Base-by-base conservation (phyloP, 2,888 invertebrate species). In the Falcaria lacertinaria region DNA sequence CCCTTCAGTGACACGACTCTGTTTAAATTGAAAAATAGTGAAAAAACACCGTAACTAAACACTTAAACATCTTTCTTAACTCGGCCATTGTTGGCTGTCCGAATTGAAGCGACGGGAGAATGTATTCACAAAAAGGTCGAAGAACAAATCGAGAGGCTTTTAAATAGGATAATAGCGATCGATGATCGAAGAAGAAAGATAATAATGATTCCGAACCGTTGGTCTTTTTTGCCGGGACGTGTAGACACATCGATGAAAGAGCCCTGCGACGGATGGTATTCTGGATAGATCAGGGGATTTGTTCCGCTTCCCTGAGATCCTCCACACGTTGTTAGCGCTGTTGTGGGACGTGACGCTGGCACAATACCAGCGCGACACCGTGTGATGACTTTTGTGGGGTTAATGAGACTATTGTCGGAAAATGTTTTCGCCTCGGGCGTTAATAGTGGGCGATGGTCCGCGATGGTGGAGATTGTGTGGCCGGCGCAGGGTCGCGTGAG, bases 51-150 rank as follows among this genome's bases (percentile, higher is more conserved):
- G 88, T 86, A 81, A 71, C 88, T 86, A 89, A 89, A 87, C 76
- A 81, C 82, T 87, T 87, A 88, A 88, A 89, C 86, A 86, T 87
- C 87, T 85, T 87, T 87, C 89, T 86, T 87, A 87, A 84, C 84
- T 74, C 72, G 71, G 50, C 80, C 74, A 84, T 89, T 89, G 89
- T 89, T 78, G 73, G 64, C 61, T 66, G 59, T 67, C 71, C 69
- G 84, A 79, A 83, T 86, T 81, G 85, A 86, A 84, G 81, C 79
- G 80, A 77, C 77, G 72, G 69, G 72, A 78, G 80, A 83, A 82
- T 75, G 78, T 78, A 75, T 64, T 52, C 57, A 66, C 72, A 79
- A 86, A 82, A 81, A 75, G 53, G 57, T 49, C 61, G 64, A 78
- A 86, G 87, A 85, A 87, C 88, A 87, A 88, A 88, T 88, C 85